Base-by-base conservation (phyloP, 2,797 vertebrate species). In the Sphaeramia orbicularis region DNA sequence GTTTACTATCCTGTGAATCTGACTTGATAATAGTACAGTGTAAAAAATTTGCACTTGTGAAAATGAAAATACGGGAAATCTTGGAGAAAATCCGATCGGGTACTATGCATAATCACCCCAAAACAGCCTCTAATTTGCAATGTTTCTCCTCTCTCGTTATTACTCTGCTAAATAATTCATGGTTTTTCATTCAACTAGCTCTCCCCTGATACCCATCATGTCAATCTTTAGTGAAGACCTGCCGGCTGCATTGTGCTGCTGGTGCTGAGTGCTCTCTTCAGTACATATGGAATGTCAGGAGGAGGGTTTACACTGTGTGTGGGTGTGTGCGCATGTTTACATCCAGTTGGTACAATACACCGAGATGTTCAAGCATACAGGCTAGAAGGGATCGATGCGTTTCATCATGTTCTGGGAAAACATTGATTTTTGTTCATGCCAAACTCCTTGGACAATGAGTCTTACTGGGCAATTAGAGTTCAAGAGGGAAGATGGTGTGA, bases 81-180 rank as follows among this genome's bases (percentile, higher is more conserved):
- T 66, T 42, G 21, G 30, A 69, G 36, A 63, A 35, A 56, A 71
- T 59, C 58, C 57, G 37, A 68, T 37, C 38, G 40, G 65, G 78
- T 61, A 42, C 36, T 13, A 13, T 57, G 36, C 71, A 78, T 80
- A 74, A 80, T 81, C 50, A 74, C 61, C 30, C n/a, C 44, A 71
- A 79, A 71, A 67, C 58, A 74, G 57, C 6, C 30, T 35, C 50
- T 65, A 58, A 84, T 72, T 70, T 30, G 4, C 62, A 35, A 69
- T 52, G 48, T 50, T 56, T 53, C 65, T 54, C 19, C 14, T 62
- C 54, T 51, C 37, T 55, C 60, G 62, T 60, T 67, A 54, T 62
- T 49, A 37, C 55, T 58, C 54, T 75, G 55, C 54, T 91, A 10
- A 82, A 89, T 89, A 69, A 91, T 91, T 88, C 61, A 89, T 83